Evolutionary conservation across 2,113 vertebrate species (phyloP).

Genomic region (Myocastor coypus): DNA sequence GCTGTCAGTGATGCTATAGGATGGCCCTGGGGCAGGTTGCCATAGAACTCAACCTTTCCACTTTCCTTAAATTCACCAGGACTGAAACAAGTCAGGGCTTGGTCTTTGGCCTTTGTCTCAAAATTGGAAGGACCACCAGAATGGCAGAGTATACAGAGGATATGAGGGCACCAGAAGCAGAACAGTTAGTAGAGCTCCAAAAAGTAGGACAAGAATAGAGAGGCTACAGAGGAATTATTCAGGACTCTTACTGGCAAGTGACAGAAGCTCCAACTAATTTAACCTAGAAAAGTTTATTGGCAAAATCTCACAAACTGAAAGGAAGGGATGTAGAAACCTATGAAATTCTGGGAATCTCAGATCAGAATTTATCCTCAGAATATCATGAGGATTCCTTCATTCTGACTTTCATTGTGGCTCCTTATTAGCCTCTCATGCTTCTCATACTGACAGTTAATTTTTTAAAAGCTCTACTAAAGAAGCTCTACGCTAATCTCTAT

Average conservation of each 20-base stretch:
- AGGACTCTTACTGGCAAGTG: conserved; percentile 1
- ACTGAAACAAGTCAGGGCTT: not conserved
- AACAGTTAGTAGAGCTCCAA: not conserved
- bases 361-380: not conserved
- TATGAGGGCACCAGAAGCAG: not conserved
- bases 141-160: not conserved
- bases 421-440: not conserved
- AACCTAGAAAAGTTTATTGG: conserved; percentile 18
- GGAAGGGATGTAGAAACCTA: not conserved
- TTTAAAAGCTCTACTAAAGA: not conserved
- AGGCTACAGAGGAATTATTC: conserved; percentile 28
- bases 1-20: not conserved
- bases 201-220: not conserved
- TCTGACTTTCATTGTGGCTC: not conserved
- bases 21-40: not conserved
- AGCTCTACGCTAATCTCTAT: not conserved
- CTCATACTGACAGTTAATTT: not conserved
- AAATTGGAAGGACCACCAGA: conserved; percentile 38
- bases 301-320: not conserved
- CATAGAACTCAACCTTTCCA: not conserved
- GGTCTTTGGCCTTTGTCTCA: not conserved
- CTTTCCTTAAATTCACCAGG: not conserved
- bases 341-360: not conserved
- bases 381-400: not conserved
- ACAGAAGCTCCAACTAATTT: conserved; percentile 44